These are phyloP conservation scores for Erinaceus europaeus DNA, from an alignment of 2,113 vertebrate species.

Conservation along the genomic window DNA sequence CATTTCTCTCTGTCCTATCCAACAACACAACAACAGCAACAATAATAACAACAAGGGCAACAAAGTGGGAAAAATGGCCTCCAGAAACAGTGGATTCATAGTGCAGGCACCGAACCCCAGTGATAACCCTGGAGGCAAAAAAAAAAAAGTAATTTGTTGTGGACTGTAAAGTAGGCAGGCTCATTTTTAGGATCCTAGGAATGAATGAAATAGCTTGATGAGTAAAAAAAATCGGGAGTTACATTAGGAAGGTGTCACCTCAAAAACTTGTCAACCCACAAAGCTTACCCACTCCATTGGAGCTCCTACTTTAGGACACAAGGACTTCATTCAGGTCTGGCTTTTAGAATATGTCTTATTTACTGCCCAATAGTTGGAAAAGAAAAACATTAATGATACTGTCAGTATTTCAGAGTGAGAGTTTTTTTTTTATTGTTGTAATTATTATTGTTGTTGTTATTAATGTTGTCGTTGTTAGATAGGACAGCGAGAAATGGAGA, in stretches of 20 bases:
- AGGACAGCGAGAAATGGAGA: no score
- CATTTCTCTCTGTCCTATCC: no score
- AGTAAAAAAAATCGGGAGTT: neutral
- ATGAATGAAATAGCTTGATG: neutral
- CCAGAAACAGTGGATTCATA: no score
- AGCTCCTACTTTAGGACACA: neutral
- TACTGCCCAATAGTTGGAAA: neutral
- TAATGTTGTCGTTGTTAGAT: no score
- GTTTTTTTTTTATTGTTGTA: no score
- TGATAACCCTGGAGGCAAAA: neutral
- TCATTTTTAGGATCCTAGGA: neutral
- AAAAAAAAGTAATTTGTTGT: neutral
- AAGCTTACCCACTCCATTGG: neutral
- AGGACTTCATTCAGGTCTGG: neutral
- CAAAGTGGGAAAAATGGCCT: no score
- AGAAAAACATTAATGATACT: neutral
- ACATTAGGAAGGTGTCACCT: neutral
- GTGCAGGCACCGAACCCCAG: no score
- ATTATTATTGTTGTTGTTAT: no score
- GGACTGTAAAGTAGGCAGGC: neutral
- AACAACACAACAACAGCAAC: no score
- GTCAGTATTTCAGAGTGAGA: neutral
- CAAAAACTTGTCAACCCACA: neutral
- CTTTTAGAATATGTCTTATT: no score
- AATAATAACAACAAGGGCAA: no score